A percentile compares a stretch with the other conserved stretches of the same genome.
Evolutionary conservation across 2,888 invertebrate species (phyloP).

Genomic region (Caenorhabditis sp.): DNA sequence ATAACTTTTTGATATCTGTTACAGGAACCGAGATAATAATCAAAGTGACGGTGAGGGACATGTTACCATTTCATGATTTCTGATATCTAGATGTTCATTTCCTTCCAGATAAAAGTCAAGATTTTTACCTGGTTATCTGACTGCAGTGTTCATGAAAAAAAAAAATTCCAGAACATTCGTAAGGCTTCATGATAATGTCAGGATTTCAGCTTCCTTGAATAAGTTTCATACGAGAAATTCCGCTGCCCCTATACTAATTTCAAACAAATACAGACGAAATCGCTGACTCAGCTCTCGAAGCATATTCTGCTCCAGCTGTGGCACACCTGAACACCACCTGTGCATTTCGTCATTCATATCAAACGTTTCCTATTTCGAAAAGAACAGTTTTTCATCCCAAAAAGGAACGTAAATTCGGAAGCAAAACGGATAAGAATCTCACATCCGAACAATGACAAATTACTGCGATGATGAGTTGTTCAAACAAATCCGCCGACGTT

Average conservation of each 20-base stretch:
- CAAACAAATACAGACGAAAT: not conserved
- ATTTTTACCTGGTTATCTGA: too few relatives aligned
- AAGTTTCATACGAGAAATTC: too few relatives aligned
- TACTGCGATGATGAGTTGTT: slow-evolving; percentile 47
- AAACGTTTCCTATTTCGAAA: not conserved
- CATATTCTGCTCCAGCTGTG: slow-evolving; percentile 17
- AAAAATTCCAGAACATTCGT: too few relatives aligned
- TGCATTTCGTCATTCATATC: not conserved
- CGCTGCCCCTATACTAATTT: not conserved
- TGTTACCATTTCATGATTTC: too few relatives aligned
- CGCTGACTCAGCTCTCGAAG: not conserved
- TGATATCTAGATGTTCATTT: too few relatives aligned
- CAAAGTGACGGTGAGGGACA: too few relatives aligned
- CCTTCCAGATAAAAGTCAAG: too few relatives aligned
- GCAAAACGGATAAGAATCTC: slow-evolving; percentile 24
- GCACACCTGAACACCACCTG: slow-evolving; percentile 46
- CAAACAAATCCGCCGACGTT: slow-evolving; percentile 57
- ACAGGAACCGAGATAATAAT: too few relatives aligned
- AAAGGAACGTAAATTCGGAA: not conserved
- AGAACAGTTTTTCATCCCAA: not conserved
- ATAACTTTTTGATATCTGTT: too few relatives aligned
- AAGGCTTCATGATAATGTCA: too few relatives aligned
- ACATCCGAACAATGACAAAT: slow-evolving; percentile 45
- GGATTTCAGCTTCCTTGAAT: too few relatives aligned
- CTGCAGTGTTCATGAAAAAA: too few relatives aligned